Evolutionary conservation across 2,888 invertebrate genomes (phyloP).

Genomic region (Cephus nigrinus): DNA sequence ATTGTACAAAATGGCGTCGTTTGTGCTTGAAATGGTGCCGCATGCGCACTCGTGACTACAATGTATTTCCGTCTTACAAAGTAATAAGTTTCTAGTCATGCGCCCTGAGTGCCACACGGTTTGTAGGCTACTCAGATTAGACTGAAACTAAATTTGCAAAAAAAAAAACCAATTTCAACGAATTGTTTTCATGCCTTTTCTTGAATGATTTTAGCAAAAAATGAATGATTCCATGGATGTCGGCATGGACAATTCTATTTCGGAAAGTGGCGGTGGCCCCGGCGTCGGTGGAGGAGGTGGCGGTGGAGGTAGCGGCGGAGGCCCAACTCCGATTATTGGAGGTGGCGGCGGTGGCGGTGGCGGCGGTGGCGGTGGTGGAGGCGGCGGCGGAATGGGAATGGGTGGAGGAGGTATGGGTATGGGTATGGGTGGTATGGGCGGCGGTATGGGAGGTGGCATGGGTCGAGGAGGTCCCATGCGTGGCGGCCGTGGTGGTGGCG

Average conservation of each 20-base stretch:
- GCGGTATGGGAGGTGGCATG: conserved; percentile 37
- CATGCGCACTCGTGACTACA: not conserved
- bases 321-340: conserved; percentile 15
- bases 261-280: conserved; percentile 25
- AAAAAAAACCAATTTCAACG: not conserved
- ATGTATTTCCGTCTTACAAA: not conserved
- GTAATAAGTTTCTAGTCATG: not conserved
- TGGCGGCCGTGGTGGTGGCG: conserved; percentile 46
- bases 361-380: conserved; percentile 27
- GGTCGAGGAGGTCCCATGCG: conserved; percentile 15
- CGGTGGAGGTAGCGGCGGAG: conserved; percentile 30
- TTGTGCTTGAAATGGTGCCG: not conserved
- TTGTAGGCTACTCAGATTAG: not conserved
- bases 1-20: not conserved
- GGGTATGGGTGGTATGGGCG: conserved; percentile 22
- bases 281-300: conserved; percentile 27
- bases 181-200: not conserved
- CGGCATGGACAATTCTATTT: conserved; percentile 12
- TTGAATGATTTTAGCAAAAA: conserved; percentile 49
- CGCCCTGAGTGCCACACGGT: not conserved
- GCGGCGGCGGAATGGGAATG: conserved; percentile 26
- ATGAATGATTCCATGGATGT: conserved; percentile 59
- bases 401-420: conserved; percentile 26
- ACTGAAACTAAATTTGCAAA: not conserved
- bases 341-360: conserved; percentile 37